Conservation (phyloP, 2,113 vertebrate genomes). For the Sylvia atricapilla region DNA sequence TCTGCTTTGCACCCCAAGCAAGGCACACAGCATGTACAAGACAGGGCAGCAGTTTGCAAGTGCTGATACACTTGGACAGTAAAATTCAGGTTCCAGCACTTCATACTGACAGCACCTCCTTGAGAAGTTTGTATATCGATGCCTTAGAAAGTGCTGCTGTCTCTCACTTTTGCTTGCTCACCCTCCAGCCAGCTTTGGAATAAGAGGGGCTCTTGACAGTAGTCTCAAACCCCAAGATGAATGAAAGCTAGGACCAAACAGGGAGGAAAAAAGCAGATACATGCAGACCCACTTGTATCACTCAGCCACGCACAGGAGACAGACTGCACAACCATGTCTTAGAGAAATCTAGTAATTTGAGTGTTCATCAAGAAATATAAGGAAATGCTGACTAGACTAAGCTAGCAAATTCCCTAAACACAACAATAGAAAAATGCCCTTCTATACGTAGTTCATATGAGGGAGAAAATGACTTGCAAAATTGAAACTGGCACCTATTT, state of each 20-base stretch:
- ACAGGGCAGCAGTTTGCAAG: neutral
- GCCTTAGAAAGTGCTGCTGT: neutral
- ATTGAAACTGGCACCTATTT: neutral
- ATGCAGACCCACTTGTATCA: neutral
- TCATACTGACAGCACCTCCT: neutral
- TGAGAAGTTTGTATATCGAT: accelerated
- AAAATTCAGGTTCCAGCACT: neutral
- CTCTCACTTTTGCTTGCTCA: neutral
- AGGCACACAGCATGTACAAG: accelerated
- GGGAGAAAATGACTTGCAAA: neutral
- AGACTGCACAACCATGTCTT: neutral
- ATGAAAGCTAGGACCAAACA: neutral
- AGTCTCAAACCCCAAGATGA: neutral
- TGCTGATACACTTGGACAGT: neutral
- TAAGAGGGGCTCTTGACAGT: neutral
- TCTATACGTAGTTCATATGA: neutral
- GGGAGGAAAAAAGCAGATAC: neutral
- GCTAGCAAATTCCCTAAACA: neutral
- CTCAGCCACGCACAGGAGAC: neutral
- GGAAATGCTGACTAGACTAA: neutral
- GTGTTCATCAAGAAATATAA: neutral
- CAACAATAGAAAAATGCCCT: neutral
- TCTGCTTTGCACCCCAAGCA: neutral
- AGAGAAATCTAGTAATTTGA: neutral
- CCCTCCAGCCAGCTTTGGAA: neutral